Percentiles rank a stretch among this genome's conserved stretches.
Conservation (phyloP, 1,140 invertebrate genomes). For the Drosophila mayri region DNA sequence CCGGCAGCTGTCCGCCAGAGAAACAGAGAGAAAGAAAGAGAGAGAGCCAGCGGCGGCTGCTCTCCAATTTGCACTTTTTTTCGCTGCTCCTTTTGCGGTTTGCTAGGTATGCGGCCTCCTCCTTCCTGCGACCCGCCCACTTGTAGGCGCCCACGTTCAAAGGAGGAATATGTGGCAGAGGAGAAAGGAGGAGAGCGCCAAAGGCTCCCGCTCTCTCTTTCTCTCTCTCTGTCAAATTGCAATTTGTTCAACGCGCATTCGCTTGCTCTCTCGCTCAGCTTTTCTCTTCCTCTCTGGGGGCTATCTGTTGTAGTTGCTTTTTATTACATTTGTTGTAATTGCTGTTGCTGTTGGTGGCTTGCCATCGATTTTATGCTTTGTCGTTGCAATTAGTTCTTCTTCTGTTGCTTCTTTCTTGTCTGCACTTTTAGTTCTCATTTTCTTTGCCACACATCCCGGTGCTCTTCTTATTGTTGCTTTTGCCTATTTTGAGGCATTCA, state of each 20-base stretch:
- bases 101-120: constrained; percentile 47
- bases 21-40: constrained; percentile 24
- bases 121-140: constrained; percentile 56
- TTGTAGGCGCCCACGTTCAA: constrained; percentile 78
- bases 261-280: constrained; percentile 29
- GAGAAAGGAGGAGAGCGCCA: constrained; percentile 32
- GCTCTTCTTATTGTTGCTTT: constrained; percentile 31
- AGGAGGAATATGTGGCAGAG: constrained; percentile 26
- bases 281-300: constrained; percentile 14
- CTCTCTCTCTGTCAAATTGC: constrained; percentile 57
- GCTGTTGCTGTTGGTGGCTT: constrained; percentile 61
- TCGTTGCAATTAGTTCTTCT: constrained; percentile 82
- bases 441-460: constrained; percentile 24
- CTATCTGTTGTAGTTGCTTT: constrained; percentile 55
- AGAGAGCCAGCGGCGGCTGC: constrained; percentile 10
- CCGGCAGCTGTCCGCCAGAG: constrained; percentile 74
- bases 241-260: constrained; percentile 73
- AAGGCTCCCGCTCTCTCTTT: constrained; percentile 56
- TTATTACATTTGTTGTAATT: constrained; percentile 50
- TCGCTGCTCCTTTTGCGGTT: constrained; percentile 44
- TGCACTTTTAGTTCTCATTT: constrained; percentile 59
- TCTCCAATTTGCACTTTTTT: constrained; percentile 66
- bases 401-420: constrained; percentile 59
- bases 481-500: constrained; percentile 52
- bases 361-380: constrained; percentile 81